Evolutionary conservation across 2,113 vertebrate genomes (phyloP).

Genomic region (Anarrhichthys ocellatus): DNA sequence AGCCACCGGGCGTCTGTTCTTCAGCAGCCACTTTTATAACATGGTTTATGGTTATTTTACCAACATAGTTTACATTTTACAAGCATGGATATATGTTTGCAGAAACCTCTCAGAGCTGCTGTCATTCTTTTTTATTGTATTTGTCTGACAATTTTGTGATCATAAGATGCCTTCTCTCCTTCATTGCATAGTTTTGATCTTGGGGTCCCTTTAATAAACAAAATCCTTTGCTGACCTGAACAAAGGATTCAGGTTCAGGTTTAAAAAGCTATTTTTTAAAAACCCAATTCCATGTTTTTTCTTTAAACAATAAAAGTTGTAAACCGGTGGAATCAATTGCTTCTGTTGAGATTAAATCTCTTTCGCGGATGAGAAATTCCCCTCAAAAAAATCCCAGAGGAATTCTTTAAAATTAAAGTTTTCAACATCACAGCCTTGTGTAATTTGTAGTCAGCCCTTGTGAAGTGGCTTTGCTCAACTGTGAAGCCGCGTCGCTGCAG

Average conservation of each 20-base stretch:
- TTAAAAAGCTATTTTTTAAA: not conserved
- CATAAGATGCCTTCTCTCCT: not conserved
- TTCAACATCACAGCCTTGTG: not conserved
- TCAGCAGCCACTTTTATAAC: not conserved
- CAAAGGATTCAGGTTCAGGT: not conserved
- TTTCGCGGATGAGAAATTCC: not conserved
- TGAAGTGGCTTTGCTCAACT: not conserved
- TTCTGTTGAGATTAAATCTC: not conserved
- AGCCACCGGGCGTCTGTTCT: not conserved
- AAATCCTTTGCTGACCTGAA: not conserved
- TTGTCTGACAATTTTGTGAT: not conserved
- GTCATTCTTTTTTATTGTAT: not conserved
- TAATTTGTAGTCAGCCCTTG: constrained; percentile 4
- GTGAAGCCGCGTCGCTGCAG: constrained; percentile 5
- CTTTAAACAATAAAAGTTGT: not conserved
- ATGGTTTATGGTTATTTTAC: not conserved
- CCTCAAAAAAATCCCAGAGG: not conserved
- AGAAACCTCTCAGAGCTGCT: not conserved
- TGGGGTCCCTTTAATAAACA: too few relatives aligned
- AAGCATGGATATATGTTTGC: not conserved
- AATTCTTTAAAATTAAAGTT: constrained; percentile 4
- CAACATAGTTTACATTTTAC: not conserved
- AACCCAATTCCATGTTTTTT: not conserved
- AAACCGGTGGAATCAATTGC: not conserved
- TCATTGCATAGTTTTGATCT: too few relatives aligned